Evolutionary conservation across 2,888 invertebrate genomes (phyloP).

Genomic region (Clitarchus hookeri): DNA sequence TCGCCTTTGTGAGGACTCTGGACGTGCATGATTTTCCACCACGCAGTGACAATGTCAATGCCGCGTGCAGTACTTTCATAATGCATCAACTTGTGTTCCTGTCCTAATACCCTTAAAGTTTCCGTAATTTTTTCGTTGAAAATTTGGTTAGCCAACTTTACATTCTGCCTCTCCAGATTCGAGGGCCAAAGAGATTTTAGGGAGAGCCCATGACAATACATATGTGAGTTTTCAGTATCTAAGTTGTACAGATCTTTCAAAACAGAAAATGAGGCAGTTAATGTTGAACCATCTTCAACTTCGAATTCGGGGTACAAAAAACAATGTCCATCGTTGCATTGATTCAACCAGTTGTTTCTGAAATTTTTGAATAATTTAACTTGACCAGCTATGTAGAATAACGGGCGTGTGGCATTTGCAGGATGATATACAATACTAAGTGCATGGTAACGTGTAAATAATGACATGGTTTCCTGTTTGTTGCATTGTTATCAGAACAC

Average conservation of each 20-base stretch:
- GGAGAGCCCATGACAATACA: not conserved
- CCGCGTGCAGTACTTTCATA: not conserved
- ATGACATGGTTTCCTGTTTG: not conserved
- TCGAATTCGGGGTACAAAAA: not conserved
- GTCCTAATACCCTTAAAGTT: not conserved
- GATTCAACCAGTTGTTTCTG: slow-evolving; percentile 8
- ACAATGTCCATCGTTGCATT: not conserved
- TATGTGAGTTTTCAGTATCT: not conserved
- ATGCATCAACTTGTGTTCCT: not conserved
- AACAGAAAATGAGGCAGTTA: no score
- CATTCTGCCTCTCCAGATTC: not conserved
- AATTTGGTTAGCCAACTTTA: not conserved
- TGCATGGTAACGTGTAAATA: not conserved
- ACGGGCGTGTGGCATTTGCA: not conserved
- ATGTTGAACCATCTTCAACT: no score
- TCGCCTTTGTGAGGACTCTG: not conserved
- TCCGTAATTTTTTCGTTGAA: not conserved
- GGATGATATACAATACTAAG: not conserved
- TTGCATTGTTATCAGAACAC: not conserved
- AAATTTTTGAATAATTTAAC: not conserved
- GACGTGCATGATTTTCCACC: not conserved
- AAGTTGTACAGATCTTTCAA: not conserved
- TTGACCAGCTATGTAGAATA: not conserved
- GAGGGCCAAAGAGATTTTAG: not conserved
- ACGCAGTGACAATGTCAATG: not conserved